phyloP scores from a whole-genome alignment of 2,888 invertebrate species.

The Xylophagus ater region DNA sequence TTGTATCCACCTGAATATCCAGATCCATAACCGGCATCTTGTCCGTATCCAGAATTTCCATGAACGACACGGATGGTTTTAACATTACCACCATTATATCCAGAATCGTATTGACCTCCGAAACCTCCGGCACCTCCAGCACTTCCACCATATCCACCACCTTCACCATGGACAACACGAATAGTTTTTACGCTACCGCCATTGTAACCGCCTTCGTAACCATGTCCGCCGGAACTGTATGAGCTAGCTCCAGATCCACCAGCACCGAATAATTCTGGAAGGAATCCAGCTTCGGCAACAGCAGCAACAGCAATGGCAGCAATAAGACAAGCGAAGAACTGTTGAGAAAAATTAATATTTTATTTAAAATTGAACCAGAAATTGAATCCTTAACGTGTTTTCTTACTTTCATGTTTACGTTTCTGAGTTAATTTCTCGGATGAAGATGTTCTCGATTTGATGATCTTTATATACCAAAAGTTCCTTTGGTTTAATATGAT shows the following conservation, averaged over 20 bases:
- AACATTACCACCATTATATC: no score
- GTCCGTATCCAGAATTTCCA: no score
- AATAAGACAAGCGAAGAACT: not conserved
- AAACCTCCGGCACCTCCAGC: no score
- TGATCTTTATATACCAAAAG: no score
- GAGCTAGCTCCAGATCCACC: not conserved
- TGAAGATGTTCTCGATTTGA: no score
- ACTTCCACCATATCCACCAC: conserved; percentile 2
- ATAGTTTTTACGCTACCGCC: not conserved
- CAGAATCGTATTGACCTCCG: not conserved
- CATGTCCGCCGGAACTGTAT: not conserved
- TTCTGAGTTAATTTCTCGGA: no score
- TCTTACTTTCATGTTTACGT: not conserved
- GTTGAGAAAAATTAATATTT: not conserved
- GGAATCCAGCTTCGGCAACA: not conserved
- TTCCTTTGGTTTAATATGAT: no score
- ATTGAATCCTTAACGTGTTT: not conserved
- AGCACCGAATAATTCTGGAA: not conserved
- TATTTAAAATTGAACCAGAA: not conserved
- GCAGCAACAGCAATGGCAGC: not conserved
- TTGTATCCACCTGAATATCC: no score
- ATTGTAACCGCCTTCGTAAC: no score
- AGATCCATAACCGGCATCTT: no score
- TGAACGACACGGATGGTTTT: no score
- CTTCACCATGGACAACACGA: not conserved